phyloP scores from a whole-genome alignment of 2,888 invertebrate genomes.

The Andrena hattorfiana region DNA sequence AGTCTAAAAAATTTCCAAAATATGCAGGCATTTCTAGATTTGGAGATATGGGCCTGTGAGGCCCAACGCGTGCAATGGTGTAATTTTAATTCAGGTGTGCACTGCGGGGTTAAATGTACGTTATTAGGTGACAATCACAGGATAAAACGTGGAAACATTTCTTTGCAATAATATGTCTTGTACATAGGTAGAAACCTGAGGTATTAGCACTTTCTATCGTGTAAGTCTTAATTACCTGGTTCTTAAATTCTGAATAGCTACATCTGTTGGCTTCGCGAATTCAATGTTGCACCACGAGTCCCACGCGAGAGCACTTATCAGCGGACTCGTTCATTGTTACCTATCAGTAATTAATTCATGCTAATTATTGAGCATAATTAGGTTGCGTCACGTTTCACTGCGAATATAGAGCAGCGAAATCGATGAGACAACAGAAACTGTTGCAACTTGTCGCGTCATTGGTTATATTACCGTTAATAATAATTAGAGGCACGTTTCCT shows the following conservation, averaged over 20 bases:
- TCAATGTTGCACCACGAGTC: not conserved
- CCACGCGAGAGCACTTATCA: not conserved
- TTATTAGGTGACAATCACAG: no score
- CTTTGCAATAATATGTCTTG: no score
- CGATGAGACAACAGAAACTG: not conserved
- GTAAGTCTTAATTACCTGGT: no score
- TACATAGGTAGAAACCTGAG: no score
- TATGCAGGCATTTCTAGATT: no score
- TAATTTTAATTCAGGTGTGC: no score
- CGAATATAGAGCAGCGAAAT: not conserved
- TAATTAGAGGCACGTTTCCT: constrained; percentile 13
- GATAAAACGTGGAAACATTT: no score
- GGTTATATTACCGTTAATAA: constrained; percentile 23
- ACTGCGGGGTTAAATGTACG: no score
- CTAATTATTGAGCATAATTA: constrained; percentile 8
- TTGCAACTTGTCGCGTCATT: not conserved
- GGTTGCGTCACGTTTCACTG: constrained; percentile 1
- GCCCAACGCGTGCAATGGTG: no score
- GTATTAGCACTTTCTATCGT: not conserved
- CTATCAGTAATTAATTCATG: constrained; percentile 17
- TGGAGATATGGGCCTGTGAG: no score
- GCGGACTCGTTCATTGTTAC: constrained; percentile 12
- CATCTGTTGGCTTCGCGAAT: not conserved
- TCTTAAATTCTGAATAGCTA: not conserved
- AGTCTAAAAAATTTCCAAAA: no score